Conservation (phyloP, 2,113 vertebrate species). For the Erinaceus europaeus region DNA sequence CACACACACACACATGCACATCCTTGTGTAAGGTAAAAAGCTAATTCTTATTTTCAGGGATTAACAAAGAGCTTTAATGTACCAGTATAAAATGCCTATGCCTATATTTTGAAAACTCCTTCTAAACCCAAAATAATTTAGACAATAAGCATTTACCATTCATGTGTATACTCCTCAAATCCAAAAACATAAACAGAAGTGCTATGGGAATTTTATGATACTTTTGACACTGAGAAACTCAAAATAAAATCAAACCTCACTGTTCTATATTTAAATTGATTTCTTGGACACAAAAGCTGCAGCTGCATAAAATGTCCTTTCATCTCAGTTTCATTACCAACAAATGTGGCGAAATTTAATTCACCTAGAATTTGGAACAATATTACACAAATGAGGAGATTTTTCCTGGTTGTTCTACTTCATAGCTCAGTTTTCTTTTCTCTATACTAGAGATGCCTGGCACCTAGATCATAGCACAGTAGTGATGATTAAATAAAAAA, state of each 20-base stretch:
- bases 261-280: neutral
- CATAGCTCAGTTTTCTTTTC: neutral
- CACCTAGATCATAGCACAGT: neutral
- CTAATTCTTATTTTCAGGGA: constrained; percentile 43
- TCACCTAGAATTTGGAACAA: neutral
- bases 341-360: neutral
- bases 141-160: neutral
- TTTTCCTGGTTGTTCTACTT: neutral
- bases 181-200: neutral
- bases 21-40: constrained; percentile 59
- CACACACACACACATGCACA: no score
- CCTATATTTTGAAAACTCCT: constrained; percentile 60
- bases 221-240: neutral
- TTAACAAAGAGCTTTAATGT: constrained; percentile 49
- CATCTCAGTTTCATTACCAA: constrained; percentile 13
- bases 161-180: neutral
- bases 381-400: neutral
- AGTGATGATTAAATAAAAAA: neutral
- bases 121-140: constrained; percentile 34
- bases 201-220: neutral
- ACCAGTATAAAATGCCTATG: constrained; percentile 28
- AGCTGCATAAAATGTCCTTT: neutral
- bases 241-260: neutral
- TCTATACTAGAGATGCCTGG: constrained; percentile 11
- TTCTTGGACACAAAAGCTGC: neutral